phyloP scores from a whole-genome alignment of 2,797 vertebrate species.

The Pipistrellus pygmaeus region DNA sequence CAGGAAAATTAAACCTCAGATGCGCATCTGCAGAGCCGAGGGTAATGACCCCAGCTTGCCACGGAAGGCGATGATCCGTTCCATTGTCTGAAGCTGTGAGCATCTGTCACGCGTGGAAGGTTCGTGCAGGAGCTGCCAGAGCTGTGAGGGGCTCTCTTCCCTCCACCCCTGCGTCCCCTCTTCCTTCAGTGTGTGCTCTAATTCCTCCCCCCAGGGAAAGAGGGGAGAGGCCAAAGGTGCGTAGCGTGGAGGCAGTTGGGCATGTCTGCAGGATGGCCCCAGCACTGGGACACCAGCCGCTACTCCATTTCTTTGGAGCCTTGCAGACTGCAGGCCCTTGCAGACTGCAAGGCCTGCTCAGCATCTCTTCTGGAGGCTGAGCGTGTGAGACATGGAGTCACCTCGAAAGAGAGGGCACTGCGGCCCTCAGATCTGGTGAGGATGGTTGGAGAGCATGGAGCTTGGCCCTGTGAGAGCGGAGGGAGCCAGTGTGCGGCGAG shows the following conservation, averaged over 20 bases:
- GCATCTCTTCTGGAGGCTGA: slow-evolving; percentile 14
- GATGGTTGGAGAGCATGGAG: background rate
- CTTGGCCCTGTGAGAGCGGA: slow-evolving; percentile 45
- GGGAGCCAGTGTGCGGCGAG: background rate
- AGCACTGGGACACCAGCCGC: too few relatives aligned
- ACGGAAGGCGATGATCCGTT: slow-evolving; percentile 74
- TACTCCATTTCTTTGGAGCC: too few relatives aligned
- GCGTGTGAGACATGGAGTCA: background rate
- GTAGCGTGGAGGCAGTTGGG: too few relatives aligned
- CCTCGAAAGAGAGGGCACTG: background rate
- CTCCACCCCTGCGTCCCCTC: background rate
- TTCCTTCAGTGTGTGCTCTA: background rate
- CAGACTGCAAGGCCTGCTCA: too few relatives aligned
- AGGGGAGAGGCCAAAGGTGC: background rate
- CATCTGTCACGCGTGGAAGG: slow-evolving; percentile 49
- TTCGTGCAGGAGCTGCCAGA: slow-evolving; percentile 26
- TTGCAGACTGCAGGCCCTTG: background rate
- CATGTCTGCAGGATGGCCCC: background rate
- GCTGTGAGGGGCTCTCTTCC: background rate
- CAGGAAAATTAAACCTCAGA: slow-evolving; percentile 58
- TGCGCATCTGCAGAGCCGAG: slow-evolving; percentile 72
- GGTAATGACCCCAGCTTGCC: slow-evolving; percentile 65
- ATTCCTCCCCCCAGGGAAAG: background rate
- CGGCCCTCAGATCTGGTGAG: background rate
- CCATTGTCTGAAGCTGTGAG: slow-evolving; percentile 66